phyloP scores from a whole-genome alignment of 2,797 vertebrate genomes.

The Crotalus adamanteus region DNA sequence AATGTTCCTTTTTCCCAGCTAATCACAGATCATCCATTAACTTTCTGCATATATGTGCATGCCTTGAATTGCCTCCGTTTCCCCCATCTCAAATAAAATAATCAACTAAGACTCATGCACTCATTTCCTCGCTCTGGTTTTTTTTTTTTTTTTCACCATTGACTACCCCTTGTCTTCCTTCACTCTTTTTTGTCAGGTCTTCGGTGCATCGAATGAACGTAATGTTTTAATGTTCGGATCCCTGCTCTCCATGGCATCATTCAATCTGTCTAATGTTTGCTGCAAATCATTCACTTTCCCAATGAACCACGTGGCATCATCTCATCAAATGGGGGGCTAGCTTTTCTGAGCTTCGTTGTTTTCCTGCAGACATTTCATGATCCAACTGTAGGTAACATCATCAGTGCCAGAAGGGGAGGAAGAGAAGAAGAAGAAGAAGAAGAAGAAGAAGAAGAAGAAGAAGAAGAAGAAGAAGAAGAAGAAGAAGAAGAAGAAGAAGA shows the following conservation, averaged over 20 bases:
- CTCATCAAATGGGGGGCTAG: background rate
- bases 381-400: background rate
- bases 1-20: background rate
- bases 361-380: background rate
- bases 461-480: too few relatives aligned
- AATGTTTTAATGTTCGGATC: background rate
- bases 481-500: too few relatives aligned
- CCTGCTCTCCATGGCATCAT: background rate
- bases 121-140: background rate
- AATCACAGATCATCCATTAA: background rate
- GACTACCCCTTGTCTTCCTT: background rate
- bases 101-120: background rate
- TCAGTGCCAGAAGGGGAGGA: background rate
- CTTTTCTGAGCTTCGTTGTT: background rate
- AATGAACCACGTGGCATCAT: background rate
- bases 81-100: background rate
- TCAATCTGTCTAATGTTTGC: background rate
- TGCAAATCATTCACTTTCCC: background rate
- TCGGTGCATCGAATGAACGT: background rate
- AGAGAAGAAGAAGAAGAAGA: rapidly evolving
- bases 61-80: background rate
- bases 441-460: too few relatives aligned
- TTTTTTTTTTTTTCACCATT: background rate
- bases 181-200: background rate
- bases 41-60: background rate